Evolutionary conservation across 1,140 invertebrate species (phyloP).

Genomic region (Eurytemora carolleeae): DNA sequence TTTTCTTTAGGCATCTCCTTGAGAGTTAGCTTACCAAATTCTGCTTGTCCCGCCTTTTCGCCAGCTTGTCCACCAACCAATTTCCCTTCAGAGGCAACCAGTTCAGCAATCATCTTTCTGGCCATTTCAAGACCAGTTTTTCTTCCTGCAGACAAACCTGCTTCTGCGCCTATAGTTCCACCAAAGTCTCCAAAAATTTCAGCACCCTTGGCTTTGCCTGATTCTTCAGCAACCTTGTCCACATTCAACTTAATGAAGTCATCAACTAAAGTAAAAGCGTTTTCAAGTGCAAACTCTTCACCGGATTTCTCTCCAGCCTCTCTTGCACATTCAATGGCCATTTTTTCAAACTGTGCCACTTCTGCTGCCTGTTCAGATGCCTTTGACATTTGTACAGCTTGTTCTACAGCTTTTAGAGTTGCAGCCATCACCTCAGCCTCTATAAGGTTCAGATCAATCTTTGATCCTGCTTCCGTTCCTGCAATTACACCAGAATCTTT

Average conservation of each 20-base stretch:
- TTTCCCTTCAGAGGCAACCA: conserved; percentile 1
- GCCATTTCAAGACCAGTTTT: conserved; percentile 7
- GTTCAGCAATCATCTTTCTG: neutral
- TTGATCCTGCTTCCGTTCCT: conserved; percentile 10
- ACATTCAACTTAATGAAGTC: conserved; percentile 10
- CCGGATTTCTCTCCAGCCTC: conserved; percentile 9
- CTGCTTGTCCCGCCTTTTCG: conserved; percentile 5
- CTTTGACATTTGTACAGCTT: conserved; percentile 8
- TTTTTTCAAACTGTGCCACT: neutral
- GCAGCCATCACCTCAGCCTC: conserved; percentile 2
- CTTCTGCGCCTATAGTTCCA: conserved; percentile 7
- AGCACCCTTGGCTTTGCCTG: conserved; percentile 7
- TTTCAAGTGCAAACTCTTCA: neutral
- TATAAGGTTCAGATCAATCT: conserved; percentile 11
- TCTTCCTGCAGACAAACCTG: conserved; percentile 4
- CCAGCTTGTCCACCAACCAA: conserved; percentile 7
- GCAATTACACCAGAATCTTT: conserved; percentile 4
- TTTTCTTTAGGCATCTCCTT: conserved; percentile 11
- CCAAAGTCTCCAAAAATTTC: conserved; percentile 15
- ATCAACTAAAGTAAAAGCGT: neutral
- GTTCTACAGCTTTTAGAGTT: conserved; percentile 6
- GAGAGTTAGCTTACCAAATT: conserved; percentile 1
- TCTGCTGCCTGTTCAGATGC: conserved; percentile 6
- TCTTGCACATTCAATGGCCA: conserved; percentile 5
- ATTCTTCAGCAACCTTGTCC: conserved; percentile 2